Percentiles rank a stretch among this genome's conserved stretches.
These are phyloP conservation scores for Halcyon smyrnensis DNA, from an alignment of 2,797 vertebrate species.

Conservation along the genomic window DNA sequence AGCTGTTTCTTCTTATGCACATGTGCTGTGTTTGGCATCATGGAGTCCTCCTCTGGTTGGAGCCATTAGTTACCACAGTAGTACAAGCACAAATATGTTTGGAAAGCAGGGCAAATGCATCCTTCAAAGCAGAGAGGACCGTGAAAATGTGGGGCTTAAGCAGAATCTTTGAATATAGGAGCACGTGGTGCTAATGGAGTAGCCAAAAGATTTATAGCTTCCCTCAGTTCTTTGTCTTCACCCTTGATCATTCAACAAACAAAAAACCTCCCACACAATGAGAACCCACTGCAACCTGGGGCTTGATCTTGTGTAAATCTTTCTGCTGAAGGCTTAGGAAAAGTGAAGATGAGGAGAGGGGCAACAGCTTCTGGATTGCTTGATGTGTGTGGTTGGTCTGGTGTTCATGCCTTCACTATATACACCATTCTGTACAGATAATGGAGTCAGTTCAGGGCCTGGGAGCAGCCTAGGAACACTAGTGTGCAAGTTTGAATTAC, in stretches of 20 bases:
- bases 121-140: background rate
- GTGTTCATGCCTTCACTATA: background rate
- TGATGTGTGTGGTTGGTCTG: background rate
- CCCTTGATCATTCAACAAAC: background rate
- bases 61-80: background rate
- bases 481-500: background rate
- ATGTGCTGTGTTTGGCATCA: background rate
- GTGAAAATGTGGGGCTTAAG: background rate
- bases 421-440: background rate
- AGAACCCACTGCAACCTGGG: background rate
- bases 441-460: background rate
- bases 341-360: background rate
- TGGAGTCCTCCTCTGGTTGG: background rate
- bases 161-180: background rate
- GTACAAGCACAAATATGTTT: background rate
- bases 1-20: background rate
- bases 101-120: background rate
- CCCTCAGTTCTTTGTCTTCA: background rate
- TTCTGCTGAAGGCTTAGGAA: background rate
- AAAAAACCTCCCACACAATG: background rate
- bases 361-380: background rate
- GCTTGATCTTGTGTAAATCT: background rate
- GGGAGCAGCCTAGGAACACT: background rate
- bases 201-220: background rate
- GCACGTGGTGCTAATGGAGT: background rate